Base-by-base conservation (phyloP, 2,888 invertebrate genomes). In the Pardosa pseudoannulata region DNA sequence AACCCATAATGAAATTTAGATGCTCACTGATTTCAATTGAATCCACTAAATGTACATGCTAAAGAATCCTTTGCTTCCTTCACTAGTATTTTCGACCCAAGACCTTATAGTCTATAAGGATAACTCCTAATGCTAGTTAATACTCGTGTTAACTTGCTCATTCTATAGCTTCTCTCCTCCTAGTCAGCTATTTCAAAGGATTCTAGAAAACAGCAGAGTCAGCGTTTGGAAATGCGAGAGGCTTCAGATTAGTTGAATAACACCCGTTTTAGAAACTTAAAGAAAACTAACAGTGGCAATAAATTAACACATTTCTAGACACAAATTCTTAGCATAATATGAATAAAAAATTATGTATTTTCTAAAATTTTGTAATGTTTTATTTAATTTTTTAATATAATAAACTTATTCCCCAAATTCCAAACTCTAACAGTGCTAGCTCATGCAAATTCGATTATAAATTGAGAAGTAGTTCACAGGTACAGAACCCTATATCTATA, bases 141-240 rank as follows among this genome's bases (percentile, higher is more conserved):
- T 16, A 16, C 16, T 16, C 56, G 56, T 23, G 23, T 67, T 32
- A n/a, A 32, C 11, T 62, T 56, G 27, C 75, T 41, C 74, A 29
- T 29, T 36, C 70, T 62, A 29, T 23, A 65, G n/a, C n/a, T 36
- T 41, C 64, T 64, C 46, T 70, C 81, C 31, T 6, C 23, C 70
- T 39, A 75, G n/a, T n/a, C 64, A 27, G 50, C 56, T 41, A 50
- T 72, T 76, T 72, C 83, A 83, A 83, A 83, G 83, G 83, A 83
- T 83, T 78, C 78, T 83, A 73, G 29, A 71, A 62, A 67, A 64
- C 67, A 28, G 46, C 72, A 72, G 29, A 73, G 72, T 46, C 23
- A 32, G 78, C 64, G 32, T 68, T 83, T 83, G 83, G 73, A 76
- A 41, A 11, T 28, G 70, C 23, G 27, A 6, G 46, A 36, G n/a